Percentiles rank a stretch among this genome's conserved stretches.
Evolutionary conservation across 2,888 invertebrate genomes (phyloP).

Genomic region (Eilema sororculum): DNA sequence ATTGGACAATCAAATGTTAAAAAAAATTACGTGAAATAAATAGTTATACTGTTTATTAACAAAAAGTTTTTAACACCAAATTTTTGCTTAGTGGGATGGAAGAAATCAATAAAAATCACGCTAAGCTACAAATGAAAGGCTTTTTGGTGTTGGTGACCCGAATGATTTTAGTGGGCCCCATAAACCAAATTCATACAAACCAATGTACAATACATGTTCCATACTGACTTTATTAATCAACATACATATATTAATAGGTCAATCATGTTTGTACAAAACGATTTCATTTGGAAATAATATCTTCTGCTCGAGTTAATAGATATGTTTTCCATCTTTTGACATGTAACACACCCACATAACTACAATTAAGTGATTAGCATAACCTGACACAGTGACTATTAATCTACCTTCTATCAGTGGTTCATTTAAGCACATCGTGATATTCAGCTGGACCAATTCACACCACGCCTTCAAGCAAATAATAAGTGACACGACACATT

Average conservation of each 20-base stretch:
- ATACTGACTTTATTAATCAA: background rate
- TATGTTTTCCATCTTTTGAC: background rate
- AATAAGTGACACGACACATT: conserved; percentile 68
- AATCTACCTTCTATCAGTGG: conserved; percentile 24
- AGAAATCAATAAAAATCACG: too few species aligned
- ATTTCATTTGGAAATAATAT: background rate
- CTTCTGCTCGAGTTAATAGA: background rate
- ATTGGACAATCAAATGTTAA: too few species aligned
- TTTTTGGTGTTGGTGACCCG: too few species aligned
- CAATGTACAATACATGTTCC: too few species aligned
- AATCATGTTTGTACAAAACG: background rate
- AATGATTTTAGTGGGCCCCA: too few species aligned
- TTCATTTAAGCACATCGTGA: conserved; percentile 38
- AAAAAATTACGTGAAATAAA: too few species aligned
- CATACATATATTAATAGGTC: background rate
- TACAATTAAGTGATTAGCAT: conserved; percentile 25
- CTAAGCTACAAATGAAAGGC: too few species aligned
- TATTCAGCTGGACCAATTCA: conserved; percentile 58
- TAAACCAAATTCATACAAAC: too few species aligned
- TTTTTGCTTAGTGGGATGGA: too few species aligned
- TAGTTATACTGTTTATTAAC: too few species aligned
- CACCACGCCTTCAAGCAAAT: conserved; percentile 69
- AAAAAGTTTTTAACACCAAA: too few species aligned
- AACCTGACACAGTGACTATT: conserved; percentile 12
- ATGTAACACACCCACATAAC: conserved; percentile 25